Percentiles rank a stretch among this genome's conserved stretches.
These are phyloP conservation scores for Ceyx cyanopectus DNA, from an alignment of 2,113 vertebrate genomes.

Conservation along the genomic window DNA sequence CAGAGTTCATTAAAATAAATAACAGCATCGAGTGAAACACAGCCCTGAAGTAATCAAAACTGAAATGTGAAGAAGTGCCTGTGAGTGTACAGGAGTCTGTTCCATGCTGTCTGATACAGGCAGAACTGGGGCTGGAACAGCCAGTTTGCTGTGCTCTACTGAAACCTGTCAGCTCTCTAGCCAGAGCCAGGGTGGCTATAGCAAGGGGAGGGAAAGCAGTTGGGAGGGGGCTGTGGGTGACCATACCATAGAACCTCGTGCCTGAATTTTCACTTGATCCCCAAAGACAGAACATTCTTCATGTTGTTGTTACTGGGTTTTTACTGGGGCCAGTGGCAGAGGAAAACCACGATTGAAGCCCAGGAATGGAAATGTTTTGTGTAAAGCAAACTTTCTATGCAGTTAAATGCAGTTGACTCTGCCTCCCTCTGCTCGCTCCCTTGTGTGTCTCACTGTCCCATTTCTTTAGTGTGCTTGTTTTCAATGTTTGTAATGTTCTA, in stretches of 20 bases:
- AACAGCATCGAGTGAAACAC: conserved; percentile 15
- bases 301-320: background rate
- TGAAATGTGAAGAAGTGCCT: conserved; percentile 34
- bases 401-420: background rate
- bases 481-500: background rate
- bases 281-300: background rate
- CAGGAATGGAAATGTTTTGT: background rate
- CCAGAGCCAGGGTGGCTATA: background rate
- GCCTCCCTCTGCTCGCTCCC: background rate
- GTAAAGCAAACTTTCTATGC: background rate
- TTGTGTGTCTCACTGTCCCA: background rate
- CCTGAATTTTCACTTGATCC: background rate
- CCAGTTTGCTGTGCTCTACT: background rate
- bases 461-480: conserved; percentile 39
- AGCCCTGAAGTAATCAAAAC: conserved; percentile 48
- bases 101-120: background rate
- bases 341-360: background rate
- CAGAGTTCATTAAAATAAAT: conserved; percentile 62
- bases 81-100: background rate
- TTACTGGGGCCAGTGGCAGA: background rate
- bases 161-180: conserved; percentile 25
- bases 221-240: background rate
- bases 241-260: background rate
- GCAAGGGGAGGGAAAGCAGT: background rate
- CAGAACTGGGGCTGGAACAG: background rate